Evolutionary conservation across 2,888 invertebrate species (phyloP).

Genomic region (Aphrophora alni): DNA sequence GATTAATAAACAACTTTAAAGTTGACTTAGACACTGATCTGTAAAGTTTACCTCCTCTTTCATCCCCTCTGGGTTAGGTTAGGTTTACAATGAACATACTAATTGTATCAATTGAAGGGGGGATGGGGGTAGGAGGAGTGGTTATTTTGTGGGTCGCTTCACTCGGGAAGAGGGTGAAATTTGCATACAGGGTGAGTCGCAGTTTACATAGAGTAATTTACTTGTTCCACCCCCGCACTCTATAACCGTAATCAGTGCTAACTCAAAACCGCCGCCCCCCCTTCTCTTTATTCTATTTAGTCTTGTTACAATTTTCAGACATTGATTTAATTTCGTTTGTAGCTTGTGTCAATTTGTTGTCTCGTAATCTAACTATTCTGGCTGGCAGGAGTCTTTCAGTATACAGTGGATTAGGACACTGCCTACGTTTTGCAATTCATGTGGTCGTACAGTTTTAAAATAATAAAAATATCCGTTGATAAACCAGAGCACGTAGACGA

Average conservation of each 20-base stretch:
- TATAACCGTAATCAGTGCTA: conserved; percentile 28
- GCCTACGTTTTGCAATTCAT: too few species aligned
- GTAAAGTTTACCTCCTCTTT: not conserved
- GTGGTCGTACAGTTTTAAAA: too few species aligned
- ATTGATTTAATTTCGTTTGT: conserved; percentile 36
- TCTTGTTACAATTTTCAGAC: conserved; percentile 36
- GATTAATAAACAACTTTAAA: not conserved
- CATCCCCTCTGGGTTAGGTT: not conserved
- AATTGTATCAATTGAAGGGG: conserved; percentile 34
- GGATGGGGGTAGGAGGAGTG: not conserved
- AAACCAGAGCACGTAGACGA: too few species aligned
- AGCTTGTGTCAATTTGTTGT: conserved; percentile 27
- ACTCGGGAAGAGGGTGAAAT: conserved; percentile 11
- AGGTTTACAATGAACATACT: conserved; percentile 28
- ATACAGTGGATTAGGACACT: not conserved
- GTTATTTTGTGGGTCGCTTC: conserved; percentile 34
- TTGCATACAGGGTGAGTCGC: conserved; percentile 20
- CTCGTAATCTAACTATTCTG: conserved; percentile 29
- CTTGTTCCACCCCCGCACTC: conserved; percentile 10
- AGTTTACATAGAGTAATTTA: conserved; percentile 27
- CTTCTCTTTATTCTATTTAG: conserved; percentile 34
- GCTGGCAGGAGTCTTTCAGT: not conserved
- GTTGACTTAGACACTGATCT: not conserved
- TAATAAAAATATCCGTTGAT: too few species aligned
- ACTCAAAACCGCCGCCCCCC: not conserved